Evolutionary conservation across 2,888 invertebrate genomes (phyloP).

Genomic region (Hirtodrosophila histrioides): DNA sequence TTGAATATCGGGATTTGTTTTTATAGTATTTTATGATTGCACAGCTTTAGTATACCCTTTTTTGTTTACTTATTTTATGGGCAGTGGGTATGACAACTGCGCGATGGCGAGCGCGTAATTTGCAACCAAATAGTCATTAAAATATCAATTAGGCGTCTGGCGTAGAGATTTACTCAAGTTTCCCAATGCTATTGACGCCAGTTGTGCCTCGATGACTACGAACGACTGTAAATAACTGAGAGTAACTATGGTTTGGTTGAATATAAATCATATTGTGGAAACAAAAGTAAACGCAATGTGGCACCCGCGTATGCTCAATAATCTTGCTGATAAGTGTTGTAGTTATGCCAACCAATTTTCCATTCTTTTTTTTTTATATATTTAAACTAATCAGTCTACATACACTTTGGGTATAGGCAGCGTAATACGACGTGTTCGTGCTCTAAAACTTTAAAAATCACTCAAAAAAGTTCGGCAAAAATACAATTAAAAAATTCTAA

Average conservation of each 20-base stretch:
- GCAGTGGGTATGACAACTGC: constrained; percentile 14
- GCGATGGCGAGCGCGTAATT: constrained; percentile 49
- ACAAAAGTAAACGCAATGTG: constrained; percentile 57
- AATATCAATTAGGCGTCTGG: constrained; percentile 75
- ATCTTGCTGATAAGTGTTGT: constrained; percentile 44
- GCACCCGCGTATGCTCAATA: constrained; percentile 55
- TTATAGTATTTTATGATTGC: too few species aligned
- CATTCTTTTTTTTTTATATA: background rate
- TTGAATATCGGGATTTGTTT: too few species aligned
- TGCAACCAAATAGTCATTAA: constrained; percentile 71
- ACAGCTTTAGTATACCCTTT: too few species aligned
- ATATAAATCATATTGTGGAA: constrained; percentile 24
- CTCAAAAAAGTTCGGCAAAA: too few species aligned
- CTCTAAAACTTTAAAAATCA: too few species aligned
- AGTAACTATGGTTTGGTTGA: constrained; percentile 10
- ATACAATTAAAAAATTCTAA: too few species aligned
- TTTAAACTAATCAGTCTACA: too few species aligned
- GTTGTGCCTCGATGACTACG: constrained; percentile 37
- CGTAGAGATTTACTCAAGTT: constrained; percentile 56
- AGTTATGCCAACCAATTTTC: background rate
- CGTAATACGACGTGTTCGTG: too few species aligned
- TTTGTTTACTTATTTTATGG: too few species aligned
- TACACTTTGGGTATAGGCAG: too few species aligned
- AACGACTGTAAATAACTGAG: constrained; percentile 38
- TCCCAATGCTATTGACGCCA: constrained; percentile 40